Base-by-base conservation (phyloP, 2,888 invertebrate genomes). In the Crossocerus cetratus region DNA sequence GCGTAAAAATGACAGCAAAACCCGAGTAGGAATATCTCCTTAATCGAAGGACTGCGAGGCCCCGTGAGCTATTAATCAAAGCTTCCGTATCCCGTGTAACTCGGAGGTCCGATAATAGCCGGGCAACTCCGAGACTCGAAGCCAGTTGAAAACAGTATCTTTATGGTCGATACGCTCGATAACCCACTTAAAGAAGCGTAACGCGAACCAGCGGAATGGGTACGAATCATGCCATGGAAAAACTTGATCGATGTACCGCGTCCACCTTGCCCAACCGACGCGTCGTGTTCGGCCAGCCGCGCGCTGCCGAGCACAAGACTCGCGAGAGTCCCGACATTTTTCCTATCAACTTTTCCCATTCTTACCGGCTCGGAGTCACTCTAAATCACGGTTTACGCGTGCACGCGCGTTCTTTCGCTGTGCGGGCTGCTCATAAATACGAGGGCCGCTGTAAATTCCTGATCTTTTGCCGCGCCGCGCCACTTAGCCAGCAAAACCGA, bases 171-270 rank as follows among this genome's bases (percentile, higher is more conserved):
- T 76, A 54, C 76, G 78, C 63, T 81, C 80, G 80, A 81, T 81
- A 76, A 81, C 81, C 80, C 69, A 81, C 76, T 81, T 81, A 74
- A 76, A 60, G 63, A 71, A 75, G 66, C 69, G 74, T 81, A 70
- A 81, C 77, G 76, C 72, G 62, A 69, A 62, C 69, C 65, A 67
- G 63, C 11, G 71, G 69, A 76, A 78, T 78, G 65, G 64, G 60
- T 63, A 56, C 32, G 54, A 66, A 63, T 72, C 69, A 58, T 66
- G 65, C 60, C 61, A 74, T 63, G 68, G 44, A 68, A 71, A 78
- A 69, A 63, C 49, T 70, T 54, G 62, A 77, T 56, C 71, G 65
- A 64, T 60, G 65, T 65, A 45, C 54, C 56, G n/a, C n/a, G 55
- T 55, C 59, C 65, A 60, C 45, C 45, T 3, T 5, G 21, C 58